Conservation (phyloP, 2,113 vertebrate genomes). For the Ovibos moschatus region DNA sequence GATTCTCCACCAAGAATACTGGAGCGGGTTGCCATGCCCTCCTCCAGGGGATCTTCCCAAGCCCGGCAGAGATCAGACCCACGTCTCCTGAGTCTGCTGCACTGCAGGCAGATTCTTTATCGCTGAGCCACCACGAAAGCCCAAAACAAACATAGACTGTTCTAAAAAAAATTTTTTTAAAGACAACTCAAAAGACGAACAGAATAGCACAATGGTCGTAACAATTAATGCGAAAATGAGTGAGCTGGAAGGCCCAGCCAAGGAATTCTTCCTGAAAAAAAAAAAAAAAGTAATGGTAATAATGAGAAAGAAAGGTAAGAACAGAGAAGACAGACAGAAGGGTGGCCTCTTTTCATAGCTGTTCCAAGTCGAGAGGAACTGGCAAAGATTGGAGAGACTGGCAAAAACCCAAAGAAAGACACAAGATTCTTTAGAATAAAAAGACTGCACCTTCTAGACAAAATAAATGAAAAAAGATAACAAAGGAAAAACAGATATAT, state of each 20-base stretch:
- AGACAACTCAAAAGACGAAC: not conserved
- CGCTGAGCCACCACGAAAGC: not conserved
- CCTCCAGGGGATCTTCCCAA: not conserved
- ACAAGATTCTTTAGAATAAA: not conserved
- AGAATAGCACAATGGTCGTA: not conserved
- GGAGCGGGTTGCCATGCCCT: not conserved
- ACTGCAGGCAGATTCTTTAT: not conserved
- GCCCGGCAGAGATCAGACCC: not conserved
- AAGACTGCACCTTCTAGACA: not conserved
- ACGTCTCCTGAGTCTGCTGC: not conserved
- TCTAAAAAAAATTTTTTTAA: not conserved
- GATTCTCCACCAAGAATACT: not conserved
- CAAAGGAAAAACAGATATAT: not conserved
- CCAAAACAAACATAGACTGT: not conserved
- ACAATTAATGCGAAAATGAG: not conserved
- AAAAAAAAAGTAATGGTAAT: not conserved
- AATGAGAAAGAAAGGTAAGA: not conserved
- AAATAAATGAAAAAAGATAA: not conserved
- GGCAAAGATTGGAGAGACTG: not conserved
- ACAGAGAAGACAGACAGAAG: fast-evolving
- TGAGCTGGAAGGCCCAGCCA: not conserved
- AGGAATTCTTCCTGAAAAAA: not conserved
- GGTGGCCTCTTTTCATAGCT: not conserved
- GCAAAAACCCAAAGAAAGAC: not conserved
- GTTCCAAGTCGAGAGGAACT: not conserved